Conservation (phyloP, 1,140 invertebrate species). For the Aricia agestis region DNA sequence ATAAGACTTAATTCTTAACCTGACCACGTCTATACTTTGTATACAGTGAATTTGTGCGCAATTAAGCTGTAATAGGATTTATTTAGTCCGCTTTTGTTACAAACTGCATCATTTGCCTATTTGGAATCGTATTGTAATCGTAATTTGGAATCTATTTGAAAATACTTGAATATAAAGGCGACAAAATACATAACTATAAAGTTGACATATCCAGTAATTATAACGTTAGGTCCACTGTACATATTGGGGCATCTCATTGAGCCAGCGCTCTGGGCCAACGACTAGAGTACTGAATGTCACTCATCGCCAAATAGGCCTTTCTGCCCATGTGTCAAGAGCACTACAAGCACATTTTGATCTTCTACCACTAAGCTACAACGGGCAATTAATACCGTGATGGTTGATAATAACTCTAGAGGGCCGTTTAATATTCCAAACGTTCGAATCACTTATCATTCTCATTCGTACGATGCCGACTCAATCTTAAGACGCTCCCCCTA, state of each 20-base stretch:
- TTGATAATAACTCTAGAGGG: not conserved
- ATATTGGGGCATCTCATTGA: too few relatives aligned
- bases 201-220: too few relatives aligned
- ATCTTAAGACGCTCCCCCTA: too few relatives aligned
- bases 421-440: constrained; percentile 1
- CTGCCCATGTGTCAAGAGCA: not conserved
- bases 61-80: not conserved
- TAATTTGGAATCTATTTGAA: too few relatives aligned
- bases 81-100: not conserved
- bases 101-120: not conserved
- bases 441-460: not conserved
- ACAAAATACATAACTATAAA: too few relatives aligned
- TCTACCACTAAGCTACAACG: not conserved
- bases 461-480: not conserved
- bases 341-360: not conserved
- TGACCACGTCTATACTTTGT: not conserved
- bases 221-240: too few relatives aligned
- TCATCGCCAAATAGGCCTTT: too few relatives aligned
- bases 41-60: not conserved
- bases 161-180: too few relatives aligned
- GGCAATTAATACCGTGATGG: not conserved
- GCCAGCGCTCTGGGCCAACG: too few relatives aligned
- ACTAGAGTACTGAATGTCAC: too few relatives aligned
- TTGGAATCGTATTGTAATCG: too few relatives aligned
- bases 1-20: constrained; percentile 17